Conservation (phyloP, 1,140 invertebrate species). For the Drosophila paulistorum region DNA sequence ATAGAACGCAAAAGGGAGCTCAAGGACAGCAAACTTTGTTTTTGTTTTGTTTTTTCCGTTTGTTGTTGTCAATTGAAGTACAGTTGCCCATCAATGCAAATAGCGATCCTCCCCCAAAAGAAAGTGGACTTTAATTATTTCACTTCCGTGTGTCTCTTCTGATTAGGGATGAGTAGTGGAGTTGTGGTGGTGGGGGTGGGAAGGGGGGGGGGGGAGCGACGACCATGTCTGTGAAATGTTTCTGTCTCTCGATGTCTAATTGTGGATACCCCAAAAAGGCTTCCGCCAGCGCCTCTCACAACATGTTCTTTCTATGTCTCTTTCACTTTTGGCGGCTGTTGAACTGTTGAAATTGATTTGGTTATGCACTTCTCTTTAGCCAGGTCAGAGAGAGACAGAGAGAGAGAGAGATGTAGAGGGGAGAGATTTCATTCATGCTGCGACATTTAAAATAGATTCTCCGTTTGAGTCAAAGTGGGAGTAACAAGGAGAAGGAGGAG, state of each 20-base stretch:
- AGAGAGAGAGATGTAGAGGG: not conserved
- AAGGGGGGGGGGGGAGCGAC: too few species aligned
- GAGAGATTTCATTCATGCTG: slow-evolving; percentile 59
- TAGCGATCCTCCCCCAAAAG: not conserved
- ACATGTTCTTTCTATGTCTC: slow-evolving; percentile 6
- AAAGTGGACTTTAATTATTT: not conserved
- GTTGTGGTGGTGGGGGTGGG: not conserved
- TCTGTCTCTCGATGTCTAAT: slow-evolving; percentile 6
- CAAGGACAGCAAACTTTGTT: not conserved
- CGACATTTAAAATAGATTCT: slow-evolving; percentile 67
- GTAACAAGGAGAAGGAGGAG: not conserved
- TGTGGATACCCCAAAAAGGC: slow-evolving; percentile 11
- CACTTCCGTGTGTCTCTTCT: not conserved
- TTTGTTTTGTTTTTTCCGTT: not conserved
- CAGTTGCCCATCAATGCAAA: not conserved
- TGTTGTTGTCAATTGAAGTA: slow-evolving; percentile 1
- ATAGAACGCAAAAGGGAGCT: not conserved
- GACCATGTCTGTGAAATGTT: not conserved
- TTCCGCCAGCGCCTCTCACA: not conserved
- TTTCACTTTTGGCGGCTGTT: slow-evolving; percentile 49
- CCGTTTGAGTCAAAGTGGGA: not conserved
- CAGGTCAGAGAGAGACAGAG: too few species aligned
- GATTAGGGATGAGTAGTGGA: not conserved
- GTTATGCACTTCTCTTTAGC: slow-evolving; percentile 48
- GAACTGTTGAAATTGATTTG: slow-evolving; percentile 68